phyloP scores from a whole-genome alignment of 1,140 invertebrate genomes.

The Ganaspis sp. region DNA sequence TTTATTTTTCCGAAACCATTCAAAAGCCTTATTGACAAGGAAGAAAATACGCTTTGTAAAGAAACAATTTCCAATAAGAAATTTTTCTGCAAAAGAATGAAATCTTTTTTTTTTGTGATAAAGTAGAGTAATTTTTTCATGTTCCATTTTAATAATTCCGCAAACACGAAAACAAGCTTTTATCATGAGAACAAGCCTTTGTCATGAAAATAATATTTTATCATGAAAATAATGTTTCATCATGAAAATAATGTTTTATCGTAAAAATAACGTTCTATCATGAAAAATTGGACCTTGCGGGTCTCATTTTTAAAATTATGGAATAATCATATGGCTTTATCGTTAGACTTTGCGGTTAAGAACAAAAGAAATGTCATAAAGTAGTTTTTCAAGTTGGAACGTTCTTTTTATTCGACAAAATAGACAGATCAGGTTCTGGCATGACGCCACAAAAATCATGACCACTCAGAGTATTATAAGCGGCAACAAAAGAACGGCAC shows the following conservation, averaged over 20 bases:
- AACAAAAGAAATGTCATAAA: conserved; percentile 27
- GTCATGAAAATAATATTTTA: too few relatives aligned
- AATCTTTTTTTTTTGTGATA: neutral
- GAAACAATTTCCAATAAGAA: neutral
- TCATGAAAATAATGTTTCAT: too few relatives aligned
- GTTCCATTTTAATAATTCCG: too few relatives aligned
- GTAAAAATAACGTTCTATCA: neutral
- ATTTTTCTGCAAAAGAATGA: neutral
- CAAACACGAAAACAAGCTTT: too few relatives aligned
- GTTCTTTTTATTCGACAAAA: conserved; percentile 25
- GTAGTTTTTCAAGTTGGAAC: conserved; percentile 10
- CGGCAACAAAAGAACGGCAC: conserved; percentile 24
- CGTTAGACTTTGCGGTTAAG: neutral
- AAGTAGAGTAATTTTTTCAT: neutral
- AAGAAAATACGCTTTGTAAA: too few relatives aligned
- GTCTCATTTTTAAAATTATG: conserved; percentile 17
- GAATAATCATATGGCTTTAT: neutral
- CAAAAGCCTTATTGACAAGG: too few relatives aligned
- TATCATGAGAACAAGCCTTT: neutral
- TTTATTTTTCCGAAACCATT: too few relatives aligned
- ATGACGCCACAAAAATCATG: conserved; percentile 28
- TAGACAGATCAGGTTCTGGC: conserved; percentile 31
- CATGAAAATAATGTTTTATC: too few relatives aligned
- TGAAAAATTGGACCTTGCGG: neutral
- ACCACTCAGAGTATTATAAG: conserved; percentile 28